These are phyloP conservation scores for Sepioteuthis lessoniana DNA, from an alignment of 2,888 invertebrate genomes.

Conservation along the genomic window DNA sequence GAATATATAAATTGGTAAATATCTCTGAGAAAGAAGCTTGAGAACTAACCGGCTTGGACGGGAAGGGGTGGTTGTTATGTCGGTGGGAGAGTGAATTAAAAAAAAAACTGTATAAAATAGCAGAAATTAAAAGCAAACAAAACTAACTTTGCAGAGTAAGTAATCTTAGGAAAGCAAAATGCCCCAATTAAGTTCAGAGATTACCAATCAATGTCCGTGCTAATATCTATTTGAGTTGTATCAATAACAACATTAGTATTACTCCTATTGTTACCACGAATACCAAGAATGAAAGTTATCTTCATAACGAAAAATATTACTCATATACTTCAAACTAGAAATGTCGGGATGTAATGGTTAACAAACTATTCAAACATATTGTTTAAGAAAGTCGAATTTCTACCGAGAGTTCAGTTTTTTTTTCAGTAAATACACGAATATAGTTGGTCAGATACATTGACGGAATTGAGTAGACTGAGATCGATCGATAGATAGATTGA, in stretches of 20 bases:
- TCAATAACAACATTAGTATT: background rate
- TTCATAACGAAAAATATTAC: background rate
- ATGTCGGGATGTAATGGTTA: too few relatives aligned
- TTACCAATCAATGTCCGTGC: background rate
- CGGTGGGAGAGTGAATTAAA: background rate
- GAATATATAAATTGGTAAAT: constrained; percentile 18
- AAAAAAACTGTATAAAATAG: background rate
- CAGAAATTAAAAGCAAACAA: background rate
- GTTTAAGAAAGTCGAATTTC: too few relatives aligned
- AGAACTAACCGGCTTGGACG: background rate
- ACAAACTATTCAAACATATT: too few relatives aligned
- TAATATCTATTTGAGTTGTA: too few relatives aligned
- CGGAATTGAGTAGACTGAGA: too few relatives aligned
- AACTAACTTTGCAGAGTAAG: background rate
- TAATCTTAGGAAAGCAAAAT: background rate
- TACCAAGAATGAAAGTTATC: background rate
- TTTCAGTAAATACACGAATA: too few relatives aligned
- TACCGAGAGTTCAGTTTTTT: too few relatives aligned
- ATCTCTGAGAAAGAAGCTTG: background rate
- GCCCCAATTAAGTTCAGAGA: background rate
- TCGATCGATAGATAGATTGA: too few relatives aligned
- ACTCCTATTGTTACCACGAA: background rate
- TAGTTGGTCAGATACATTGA: too few relatives aligned
- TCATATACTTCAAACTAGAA: too few relatives aligned
- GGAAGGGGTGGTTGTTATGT: background rate